phyloP scores from a whole-genome alignment of 2,888 invertebrate genomes.

The Sceliomorpha sp. region DNA sequence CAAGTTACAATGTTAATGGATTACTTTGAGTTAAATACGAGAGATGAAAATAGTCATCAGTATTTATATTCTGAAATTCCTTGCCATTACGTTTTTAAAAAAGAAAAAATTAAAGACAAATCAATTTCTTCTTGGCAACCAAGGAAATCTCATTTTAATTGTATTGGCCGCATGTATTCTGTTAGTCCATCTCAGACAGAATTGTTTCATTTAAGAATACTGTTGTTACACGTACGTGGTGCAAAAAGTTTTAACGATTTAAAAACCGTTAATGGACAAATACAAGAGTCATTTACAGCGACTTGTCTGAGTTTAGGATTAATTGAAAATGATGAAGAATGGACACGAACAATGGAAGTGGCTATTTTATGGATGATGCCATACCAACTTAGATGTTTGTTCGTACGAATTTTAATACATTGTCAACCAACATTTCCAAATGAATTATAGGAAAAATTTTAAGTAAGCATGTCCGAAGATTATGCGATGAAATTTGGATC shows the following conservation, averaged over 20 bases:
- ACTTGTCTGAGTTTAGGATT: slow-evolving; percentile 24
- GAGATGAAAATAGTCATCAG: slow-evolving; percentile 28
- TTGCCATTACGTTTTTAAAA: slow-evolving; percentile 25
- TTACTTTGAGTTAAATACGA: slow-evolving; percentile 33
- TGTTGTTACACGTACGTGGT: slow-evolving; percentile 62
- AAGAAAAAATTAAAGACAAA: slow-evolving; percentile 11
- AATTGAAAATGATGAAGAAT: slow-evolving; percentile 45
- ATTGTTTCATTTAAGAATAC: slow-evolving; percentile 59
- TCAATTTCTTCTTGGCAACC: slow-evolving; percentile 18
- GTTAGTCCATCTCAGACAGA: slow-evolving; percentile 59
- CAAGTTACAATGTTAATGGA: slow-evolving; percentile 27
- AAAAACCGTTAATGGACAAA: slow-evolving; percentile 59
- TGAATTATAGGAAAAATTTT: slow-evolving; percentile 27
- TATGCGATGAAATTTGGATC: no score
- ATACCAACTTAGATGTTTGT: slow-evolving; percentile 65
- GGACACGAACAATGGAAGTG: slow-evolving; percentile 24
- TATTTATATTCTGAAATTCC: slow-evolving; percentile 36
- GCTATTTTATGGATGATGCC: slow-evolving; percentile 24
- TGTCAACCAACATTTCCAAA: slow-evolving; percentile 48
- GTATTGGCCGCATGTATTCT: slow-evolving; percentile 60
- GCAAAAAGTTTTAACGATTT: slow-evolving; percentile 65
- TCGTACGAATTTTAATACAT: slow-evolving; percentile 60
- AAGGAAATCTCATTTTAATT: slow-evolving; percentile 23
- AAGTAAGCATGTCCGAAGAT: no score
- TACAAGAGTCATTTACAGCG: slow-evolving; percentile 47